phyloP scores from a whole-genome alignment of 2,113 vertebrate species.

The Merops nubicus region DNA sequence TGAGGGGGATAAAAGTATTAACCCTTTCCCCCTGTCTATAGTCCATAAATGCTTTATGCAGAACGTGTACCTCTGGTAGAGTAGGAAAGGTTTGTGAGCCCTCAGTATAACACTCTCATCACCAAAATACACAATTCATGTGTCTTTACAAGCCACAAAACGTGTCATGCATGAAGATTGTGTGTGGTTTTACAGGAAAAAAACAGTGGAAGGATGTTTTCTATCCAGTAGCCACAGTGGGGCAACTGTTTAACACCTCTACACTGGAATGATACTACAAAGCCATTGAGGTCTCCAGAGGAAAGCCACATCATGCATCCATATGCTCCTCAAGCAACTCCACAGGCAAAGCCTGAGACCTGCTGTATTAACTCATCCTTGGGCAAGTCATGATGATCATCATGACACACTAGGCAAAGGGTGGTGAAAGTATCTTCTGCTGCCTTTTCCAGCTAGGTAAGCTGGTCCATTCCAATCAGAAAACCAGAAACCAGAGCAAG shows the following conservation, averaged over 20 bases:
- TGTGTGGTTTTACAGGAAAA: not conserved
- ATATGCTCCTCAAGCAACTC: not conserved
- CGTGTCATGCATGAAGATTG: fast-evolving
- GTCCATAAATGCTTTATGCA: not conserved
- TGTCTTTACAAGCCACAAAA: not conserved
- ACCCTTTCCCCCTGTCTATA: not conserved
- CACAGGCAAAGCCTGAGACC: not conserved
- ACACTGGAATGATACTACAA: not conserved
- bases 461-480: not conserved
- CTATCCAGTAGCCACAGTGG: not conserved
- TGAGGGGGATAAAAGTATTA: not conserved
- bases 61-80: not conserved
- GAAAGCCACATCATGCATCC: not conserved
- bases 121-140: not conserved
- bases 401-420: not conserved
- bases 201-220: not conserved
- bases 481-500: not conserved
- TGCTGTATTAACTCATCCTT: not conserved
- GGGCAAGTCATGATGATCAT: not conserved
- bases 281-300: not conserved
- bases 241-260: not conserved
- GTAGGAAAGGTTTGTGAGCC: not conserved
- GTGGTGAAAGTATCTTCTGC: not conserved
- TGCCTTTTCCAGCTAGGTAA: not conserved
- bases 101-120: not conserved